Base-by-base conservation (phyloP, 2,888 invertebrate genomes). In the Adela reaumurella region DNA sequence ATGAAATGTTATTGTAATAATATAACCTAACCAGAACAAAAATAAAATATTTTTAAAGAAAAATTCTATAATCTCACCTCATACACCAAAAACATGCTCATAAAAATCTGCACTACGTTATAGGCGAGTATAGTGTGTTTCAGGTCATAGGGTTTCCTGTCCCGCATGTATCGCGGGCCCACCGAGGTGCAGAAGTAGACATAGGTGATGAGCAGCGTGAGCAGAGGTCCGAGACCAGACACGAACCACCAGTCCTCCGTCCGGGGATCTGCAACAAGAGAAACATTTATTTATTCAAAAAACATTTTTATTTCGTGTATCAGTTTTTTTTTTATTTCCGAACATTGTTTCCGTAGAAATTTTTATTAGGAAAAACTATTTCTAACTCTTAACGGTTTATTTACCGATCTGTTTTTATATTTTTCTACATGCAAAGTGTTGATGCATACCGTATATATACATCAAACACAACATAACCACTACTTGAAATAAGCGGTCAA, bases 91-190 rank as follows among this genome's bases (percentile, higher is more conserved):
- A 85, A 94, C 14, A 86, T 66, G 59, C 94, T 95, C 70, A 94
- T 88, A 14, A 90, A 45, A 4, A 96, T 94, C 83, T 96, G 95
- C 49, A 88, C 86, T n/a, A 89, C 83, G 63, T 97, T 97, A 70
- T 96, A 97, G 1, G 82, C 62, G 17, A 92, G 82, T 62, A 95
- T 83, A 0, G 88, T 63, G 45, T 81, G 80, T 60, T 91, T 88
- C 49, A 95, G 64, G 56, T 90, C 84, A 59, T 86, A 88, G 0
- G 90, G 85, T 52, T 88, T 84, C 53, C 85, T 77, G 51, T 89
- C 88, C 53, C 85, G 81, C 91, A 92, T 91, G 61, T 85, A 84
- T 35, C 84, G 80, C 1, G 91, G 91, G 1, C 91, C 91, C 45
- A 88, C 77, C 57, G 87, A 89, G 14, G 88, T 72, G 47, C 91